Conservation (phyloP, 2,797 vertebrate genomes). For the Cichlasoma orientale region DNA sequence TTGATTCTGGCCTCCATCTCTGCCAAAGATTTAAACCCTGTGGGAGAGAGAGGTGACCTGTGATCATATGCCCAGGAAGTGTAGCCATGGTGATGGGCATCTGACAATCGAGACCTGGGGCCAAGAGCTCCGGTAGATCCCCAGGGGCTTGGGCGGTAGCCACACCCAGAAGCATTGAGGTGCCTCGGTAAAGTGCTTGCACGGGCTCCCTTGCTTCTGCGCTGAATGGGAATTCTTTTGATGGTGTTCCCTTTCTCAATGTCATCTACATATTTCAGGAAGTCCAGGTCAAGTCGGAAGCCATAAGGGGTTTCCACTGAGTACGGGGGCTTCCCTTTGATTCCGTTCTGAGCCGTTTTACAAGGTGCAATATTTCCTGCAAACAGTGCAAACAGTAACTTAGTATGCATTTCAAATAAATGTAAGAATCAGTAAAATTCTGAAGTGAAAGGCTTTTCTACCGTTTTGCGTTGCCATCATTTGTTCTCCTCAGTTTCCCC, state of each 20-base stretch:
- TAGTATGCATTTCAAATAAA: background rate
- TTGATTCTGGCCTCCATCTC: slow-evolving; percentile 76
- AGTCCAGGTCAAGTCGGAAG: slow-evolving; percentile 94
- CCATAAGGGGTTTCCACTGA: slow-evolving; percentile 96
- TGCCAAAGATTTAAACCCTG: slow-evolving; percentile 53
- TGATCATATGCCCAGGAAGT: slow-evolving; percentile 51
- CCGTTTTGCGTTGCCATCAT: slow-evolving; percentile 7
- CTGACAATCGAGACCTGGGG: slow-evolving; percentile 74
- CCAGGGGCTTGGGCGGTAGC: slow-evolving; percentile 81
- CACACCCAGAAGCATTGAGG: slow-evolving; percentile 86
- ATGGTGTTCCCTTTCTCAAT: slow-evolving; percentile 98
- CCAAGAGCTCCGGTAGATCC: slow-evolving; percentile 79
- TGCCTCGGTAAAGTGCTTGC: slow-evolving; percentile 91
- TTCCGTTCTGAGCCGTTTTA: slow-evolving; percentile 78
- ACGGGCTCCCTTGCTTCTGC: slow-evolving; percentile 86
- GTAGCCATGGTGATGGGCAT: slow-evolving; percentile 69
- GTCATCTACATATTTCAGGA: slow-evolving; percentile 98
- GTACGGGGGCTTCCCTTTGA: slow-evolving; percentile 85
- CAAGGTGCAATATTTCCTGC: slow-evolving; percentile 77
- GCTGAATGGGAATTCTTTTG: slow-evolving; percentile 89
- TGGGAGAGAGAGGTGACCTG: slow-evolving; percentile 39
- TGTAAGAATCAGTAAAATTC: background rate
- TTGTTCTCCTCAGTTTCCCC: background rate
- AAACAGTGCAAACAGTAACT: slow-evolving; percentile 24
- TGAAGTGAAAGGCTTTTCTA: background rate